Evolutionary conservation across 53 echinoderm and acorn worm genomes (phyloP).

Genomic region (Paracentrotus lividus): DNA sequence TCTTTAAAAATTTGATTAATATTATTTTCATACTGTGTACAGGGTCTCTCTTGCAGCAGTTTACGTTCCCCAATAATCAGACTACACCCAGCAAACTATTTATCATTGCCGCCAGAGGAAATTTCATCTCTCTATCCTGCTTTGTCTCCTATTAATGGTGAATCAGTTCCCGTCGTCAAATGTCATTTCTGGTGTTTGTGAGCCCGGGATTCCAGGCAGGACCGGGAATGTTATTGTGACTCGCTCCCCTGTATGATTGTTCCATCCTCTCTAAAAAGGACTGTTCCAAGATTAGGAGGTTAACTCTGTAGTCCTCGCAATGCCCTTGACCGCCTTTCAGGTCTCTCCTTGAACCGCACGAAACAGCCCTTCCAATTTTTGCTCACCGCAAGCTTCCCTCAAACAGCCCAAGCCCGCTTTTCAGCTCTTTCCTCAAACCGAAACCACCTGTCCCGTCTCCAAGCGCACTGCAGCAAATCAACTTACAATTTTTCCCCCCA

Average conservation of each 20-base stretch:
- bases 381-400: no score
- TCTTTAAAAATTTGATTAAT: no score
- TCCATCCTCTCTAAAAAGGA: slow-evolving; percentile 2
- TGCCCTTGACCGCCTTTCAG: no score
- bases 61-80: neutral
- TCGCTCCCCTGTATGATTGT: neutral
- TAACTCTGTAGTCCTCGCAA: no score
- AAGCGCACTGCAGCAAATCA: no score
- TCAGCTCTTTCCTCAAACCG: no score
- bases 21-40: neutral
- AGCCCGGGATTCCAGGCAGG: neutral
- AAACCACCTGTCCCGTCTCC: no score
- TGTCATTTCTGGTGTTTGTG: slow-evolving; percentile 66
- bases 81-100: neutral
- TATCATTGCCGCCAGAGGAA: slow-evolving; percentile 62
- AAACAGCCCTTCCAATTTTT: no score
- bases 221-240: neutral
- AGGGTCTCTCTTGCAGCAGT: neutral
- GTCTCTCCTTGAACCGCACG: no score
- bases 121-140: slow-evolving; percentile 43
- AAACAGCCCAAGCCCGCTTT: no score
- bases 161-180: slow-evolving; percentile 68
- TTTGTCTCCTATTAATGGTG: slow-evolving; percentile 59
- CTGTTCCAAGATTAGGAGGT: no score
- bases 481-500: no score